phyloP scores from a whole-genome alignment of 2,888 invertebrate species.

The Drosophila multiciliata region DNA sequence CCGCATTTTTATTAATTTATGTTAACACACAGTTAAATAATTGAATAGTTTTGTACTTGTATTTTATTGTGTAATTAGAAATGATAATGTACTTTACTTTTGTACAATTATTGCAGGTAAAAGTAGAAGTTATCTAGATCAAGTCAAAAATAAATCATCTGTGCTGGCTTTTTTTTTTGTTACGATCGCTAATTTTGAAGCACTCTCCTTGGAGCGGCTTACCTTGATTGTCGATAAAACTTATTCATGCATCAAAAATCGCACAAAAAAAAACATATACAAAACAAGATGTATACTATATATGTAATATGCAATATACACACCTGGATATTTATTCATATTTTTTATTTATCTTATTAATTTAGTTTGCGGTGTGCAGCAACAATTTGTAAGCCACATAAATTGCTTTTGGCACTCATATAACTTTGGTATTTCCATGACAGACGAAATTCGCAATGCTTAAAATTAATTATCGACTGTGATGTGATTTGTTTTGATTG shows the following conservation, averaged over 20 bases:
- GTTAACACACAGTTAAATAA: neutral
- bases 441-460: slow-evolving; percentile 63
- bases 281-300: slow-evolving; percentile 7
- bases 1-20: neutral
- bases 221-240: slow-evolving; percentile 80
- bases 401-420: slow-evolving; percentile 50
- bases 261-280: slow-evolving; percentile 11
- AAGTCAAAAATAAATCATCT: neutral
- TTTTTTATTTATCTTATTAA: slow-evolving; percentile 36
- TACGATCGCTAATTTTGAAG: neutral
- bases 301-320: neutral
- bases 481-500: slow-evolving; percentile 62
- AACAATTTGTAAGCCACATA: slow-evolving; percentile 54
- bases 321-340: slow-evolving; percentile 16
- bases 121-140: slow-evolving; percentile 1
- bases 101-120: neutral
- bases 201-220: slow-evolving; percentile 51
- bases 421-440: slow-evolving; percentile 65
- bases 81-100: neutral
- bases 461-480: slow-evolving; percentile 67
- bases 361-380: slow-evolving; percentile 28
- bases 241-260: slow-evolving; percentile 65
- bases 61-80: neutral
- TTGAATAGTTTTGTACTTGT: neutral
- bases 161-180: neutral